Base-by-base conservation (phyloP, 2,888 invertebrate species). In the Drosophila mayaguana region DNA sequence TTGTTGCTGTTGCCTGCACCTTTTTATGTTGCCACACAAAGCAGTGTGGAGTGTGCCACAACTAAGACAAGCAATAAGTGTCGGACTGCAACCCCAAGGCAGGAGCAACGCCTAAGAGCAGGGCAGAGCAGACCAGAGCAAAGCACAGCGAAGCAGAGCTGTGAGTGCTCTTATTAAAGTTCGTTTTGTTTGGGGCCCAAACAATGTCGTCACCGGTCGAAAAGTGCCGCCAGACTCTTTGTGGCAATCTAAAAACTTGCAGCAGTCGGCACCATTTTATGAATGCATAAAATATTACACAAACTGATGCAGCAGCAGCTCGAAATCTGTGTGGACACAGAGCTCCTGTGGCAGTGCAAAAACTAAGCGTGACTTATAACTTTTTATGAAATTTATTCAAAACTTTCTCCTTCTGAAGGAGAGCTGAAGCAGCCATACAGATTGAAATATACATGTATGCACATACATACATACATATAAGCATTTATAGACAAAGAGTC, bases 131-230 rank as follows among this genome's bases (percentile, higher is more conserved):
- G 2, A 1, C 14, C 45, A 3, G 22, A 2, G 46, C 5, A 9
- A 11, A 11, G 32, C 2, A 9, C 25, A 20, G 18, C 4, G 9
- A 1, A 3, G 22, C 45, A 46, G 56, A 1, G 20, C 63, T 45
- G 55, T 63, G 71, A 75, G 78, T 75, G 79, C 87, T 83, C 83
- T 88, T 90, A 86, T 88, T 83, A 90, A 88, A 88, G 88, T 80
- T 81, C 75, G 75, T 88, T 89, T 89, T 89, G 90, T 86, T 86
- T 73, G 83, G 81, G 65, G 54, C 75, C 61, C 68, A 75, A 86
- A 89, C 89, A 86, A 86, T 85, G 86, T 78, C 70, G 72, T 72
- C 72, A 62, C 72, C 86, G 76, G 72, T 12, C 81, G 43, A 74
- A 66, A 78, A 80, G 73, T 75, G 77, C 69, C 79, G 78, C 46